Conservation (phyloP, 2,113 vertebrate species). For the Siphamia tubifer region DNA sequence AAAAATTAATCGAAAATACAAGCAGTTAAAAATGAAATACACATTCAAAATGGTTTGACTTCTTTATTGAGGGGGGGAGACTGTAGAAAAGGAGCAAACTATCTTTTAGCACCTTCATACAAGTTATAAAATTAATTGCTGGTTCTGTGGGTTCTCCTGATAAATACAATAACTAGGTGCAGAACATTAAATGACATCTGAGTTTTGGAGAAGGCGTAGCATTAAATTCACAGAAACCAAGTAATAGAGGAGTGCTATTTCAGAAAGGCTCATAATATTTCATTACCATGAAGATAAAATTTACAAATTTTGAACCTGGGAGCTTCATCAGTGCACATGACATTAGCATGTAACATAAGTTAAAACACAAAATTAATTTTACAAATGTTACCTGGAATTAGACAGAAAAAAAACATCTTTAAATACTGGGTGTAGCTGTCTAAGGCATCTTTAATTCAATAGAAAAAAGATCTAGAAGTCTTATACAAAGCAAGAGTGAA, state of each 20-base stretch:
- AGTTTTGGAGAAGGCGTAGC: conserved; percentile 17
- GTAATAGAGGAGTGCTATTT: conserved; percentile 33
- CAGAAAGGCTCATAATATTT: conserved; percentile 42
- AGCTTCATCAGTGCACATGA: conserved; percentile 74
- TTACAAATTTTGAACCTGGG: conserved; percentile 64
- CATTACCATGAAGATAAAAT: conserved; percentile 52
- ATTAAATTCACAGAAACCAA: conserved; percentile 44
- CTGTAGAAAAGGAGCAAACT: conserved; percentile 72
- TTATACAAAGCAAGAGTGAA: conserved; percentile 78
- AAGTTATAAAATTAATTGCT: conserved; percentile 57
- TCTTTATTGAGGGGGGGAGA: conserved; percentile 69
- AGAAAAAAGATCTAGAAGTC: conserved; percentile 75
- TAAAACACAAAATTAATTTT: conserved; percentile 66
- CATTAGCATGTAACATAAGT: conserved; percentile 65
- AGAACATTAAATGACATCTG: conserved; percentile 16
- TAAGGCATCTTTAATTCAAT: conserved; percentile 81
- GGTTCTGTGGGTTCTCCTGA: conserved; percentile 49
- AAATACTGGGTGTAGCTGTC: conserved; percentile 79
- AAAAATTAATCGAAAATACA: background rate
- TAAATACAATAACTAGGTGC: conserved; percentile 6
- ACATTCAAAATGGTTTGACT: conserved; percentile 28
- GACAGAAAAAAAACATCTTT: conserved; percentile 56
- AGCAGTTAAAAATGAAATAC: background rate
- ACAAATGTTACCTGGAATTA: conserved; percentile 76
- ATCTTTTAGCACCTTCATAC: conserved; percentile 65